phyloP scores from a whole-genome alignment of 2,797 vertebrate species.

The Limnodromus scolopaceus region DNA sequence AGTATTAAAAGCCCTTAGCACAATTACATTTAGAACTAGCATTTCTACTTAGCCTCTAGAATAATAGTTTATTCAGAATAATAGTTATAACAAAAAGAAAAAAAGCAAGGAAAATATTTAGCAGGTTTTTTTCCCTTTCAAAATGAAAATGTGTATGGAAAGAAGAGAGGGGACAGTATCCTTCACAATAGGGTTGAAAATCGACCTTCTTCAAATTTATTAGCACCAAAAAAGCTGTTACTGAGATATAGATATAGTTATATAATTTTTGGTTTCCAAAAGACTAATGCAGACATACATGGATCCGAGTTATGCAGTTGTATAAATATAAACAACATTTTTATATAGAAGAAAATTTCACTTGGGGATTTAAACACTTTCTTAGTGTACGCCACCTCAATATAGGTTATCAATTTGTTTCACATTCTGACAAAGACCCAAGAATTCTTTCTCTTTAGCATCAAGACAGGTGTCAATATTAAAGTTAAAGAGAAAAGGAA shows the following conservation, averaged over 20 bases:
- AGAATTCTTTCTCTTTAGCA: background rate
- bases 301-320: background rate
- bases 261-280: background rate
- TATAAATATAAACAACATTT: background rate
- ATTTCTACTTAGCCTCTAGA: background rate
- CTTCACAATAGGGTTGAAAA: background rate
- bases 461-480: background rate
- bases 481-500: background rate
- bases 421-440: background rate
- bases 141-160: background rate
- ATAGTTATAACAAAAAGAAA: background rate
- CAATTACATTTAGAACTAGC: background rate
- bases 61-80: background rate
- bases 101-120: background rate
- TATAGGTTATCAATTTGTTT: background rate
- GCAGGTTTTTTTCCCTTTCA: rapidly evolving
- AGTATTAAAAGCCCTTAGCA: background rate
- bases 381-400: background rate
- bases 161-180: background rate
- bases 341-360: background rate
- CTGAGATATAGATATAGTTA: background rate
- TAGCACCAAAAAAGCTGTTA: rapidly evolving
- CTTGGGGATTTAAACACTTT: background rate
- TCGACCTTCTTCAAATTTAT: background rate
- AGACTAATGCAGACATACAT: background rate